Evolutionary conservation across 2,797 vertebrate species (phyloP).

Genomic region (Sebastes goodei): DNA sequence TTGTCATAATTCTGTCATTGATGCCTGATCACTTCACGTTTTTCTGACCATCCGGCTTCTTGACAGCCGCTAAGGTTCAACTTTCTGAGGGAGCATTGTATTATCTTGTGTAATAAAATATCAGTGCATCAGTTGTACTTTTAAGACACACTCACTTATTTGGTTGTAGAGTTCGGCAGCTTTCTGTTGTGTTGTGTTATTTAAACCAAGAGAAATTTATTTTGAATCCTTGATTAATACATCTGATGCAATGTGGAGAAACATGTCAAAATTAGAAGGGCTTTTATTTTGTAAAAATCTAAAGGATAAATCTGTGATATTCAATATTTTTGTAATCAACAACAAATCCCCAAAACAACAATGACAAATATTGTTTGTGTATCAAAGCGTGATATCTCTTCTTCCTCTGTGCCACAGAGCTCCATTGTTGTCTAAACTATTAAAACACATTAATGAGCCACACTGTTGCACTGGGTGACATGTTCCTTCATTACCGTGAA

Average conservation of each 20-base stretch:
- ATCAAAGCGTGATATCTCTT: too few relatives aligned
- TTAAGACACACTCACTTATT: not conserved
- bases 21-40: slow-evolving; percentile 36
- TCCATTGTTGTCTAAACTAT: not conserved
- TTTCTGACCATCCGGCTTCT: not conserved
- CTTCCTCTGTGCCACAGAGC: too few relatives aligned
- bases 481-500: not conserved
- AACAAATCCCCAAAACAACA: not conserved
- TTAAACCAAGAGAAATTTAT: not conserved
- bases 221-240: not conserved
- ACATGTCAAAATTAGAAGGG: not conserved
- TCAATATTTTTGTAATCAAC: not conserved
- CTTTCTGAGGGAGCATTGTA: not conserved
- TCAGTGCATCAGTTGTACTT: not conserved
- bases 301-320: not conserved
- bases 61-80: not conserved
- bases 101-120: not conserved
- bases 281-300: not conserved
- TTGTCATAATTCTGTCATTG: slow-evolving; percentile 54
- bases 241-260: not conserved
- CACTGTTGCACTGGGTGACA: too few relatives aligned
- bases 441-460: not conserved
- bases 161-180: too few relatives aligned
- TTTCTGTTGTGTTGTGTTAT: not conserved
- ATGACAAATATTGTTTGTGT: too few relatives aligned